These are phyloP conservation scores for Heliconius hermathena DNA, from an alignment of 1,140 invertebrate species.

Conservation along the genomic window DNA sequence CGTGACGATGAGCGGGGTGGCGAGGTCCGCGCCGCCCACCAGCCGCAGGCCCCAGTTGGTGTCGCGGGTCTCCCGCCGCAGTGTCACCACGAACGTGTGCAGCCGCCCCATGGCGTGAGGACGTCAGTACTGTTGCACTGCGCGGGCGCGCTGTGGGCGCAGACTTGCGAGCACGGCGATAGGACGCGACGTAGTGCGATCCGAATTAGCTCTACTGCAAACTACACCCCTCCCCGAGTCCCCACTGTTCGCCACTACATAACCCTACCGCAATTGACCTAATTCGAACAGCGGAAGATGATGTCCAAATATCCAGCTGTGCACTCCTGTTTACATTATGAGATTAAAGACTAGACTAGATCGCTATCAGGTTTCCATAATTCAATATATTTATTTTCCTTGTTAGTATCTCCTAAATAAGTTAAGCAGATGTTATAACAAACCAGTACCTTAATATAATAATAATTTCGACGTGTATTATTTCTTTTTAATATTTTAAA, in stretches of 20 bases:
- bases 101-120: slow-evolving; percentile 81
- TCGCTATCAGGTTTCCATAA: slow-evolving; percentile 7
- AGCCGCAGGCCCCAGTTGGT: slow-evolving; percentile 95
- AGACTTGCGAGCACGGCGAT: slow-evolving; percentile 61
- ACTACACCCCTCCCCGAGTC: slow-evolving; percentile 53
- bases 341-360: slow-evolving; percentile 20
- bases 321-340: slow-evolving; percentile 34
- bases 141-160: slow-evolving; percentile 57
- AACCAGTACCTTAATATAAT: neutral
- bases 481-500: neutral
- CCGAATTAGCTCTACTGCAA: slow-evolving; percentile 70
- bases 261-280: slow-evolving; percentile 72
- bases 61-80: slow-evolving; percentile 88
- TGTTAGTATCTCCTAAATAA: neutral
- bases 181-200: slow-evolving; percentile 70
- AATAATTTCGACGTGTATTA: neutral
- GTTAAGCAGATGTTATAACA: neutral
- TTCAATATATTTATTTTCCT: neutral
- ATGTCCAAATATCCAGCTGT: slow-evolving; percentile 52
- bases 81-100: slow-evolving; percentile 87
- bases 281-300: slow-evolving; percentile 66
- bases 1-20: slow-evolving; percentile 94
- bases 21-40: slow-evolving; percentile 94
- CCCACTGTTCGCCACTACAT: slow-evolving; percentile 55
- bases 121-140: slow-evolving; percentile 51